Conservation (phyloP, 2,797 vertebrate genomes). For the Sebastes variabilis region DNA sequence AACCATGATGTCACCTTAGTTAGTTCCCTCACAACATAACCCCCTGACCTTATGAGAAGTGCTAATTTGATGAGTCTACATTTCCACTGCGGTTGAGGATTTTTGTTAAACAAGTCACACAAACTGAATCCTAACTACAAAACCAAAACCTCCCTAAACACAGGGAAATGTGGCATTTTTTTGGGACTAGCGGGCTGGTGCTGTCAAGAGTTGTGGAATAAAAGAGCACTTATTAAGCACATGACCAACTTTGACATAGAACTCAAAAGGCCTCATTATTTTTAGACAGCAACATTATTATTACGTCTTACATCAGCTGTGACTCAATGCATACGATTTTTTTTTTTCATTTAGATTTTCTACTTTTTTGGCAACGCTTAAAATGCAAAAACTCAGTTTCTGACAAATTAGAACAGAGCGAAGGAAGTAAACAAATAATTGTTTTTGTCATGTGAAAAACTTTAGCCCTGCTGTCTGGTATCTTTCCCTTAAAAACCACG, state of each 20-base stretch:
- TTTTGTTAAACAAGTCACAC: slow-evolving; percentile 69
- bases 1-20: slow-evolving; percentile 64
- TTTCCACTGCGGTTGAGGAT: slow-evolving; percentile 74
- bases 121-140: slow-evolving; percentile 66
- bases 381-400: slow-evolving; percentile 27
- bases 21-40: slow-evolving; percentile 60
- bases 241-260: slow-evolving; percentile 61
- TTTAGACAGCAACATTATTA: slow-evolving; percentile 61
- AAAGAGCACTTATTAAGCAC: slow-evolving; percentile 59
- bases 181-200: slow-evolving; percentile 23
- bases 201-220: slow-evolving; percentile 68
- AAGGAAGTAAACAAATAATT: slow-evolving; percentile 77
- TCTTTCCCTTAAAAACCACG: slow-evolving; percentile 78
- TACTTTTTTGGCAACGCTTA: slow-evolving; percentile 54
- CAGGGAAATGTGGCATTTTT: slow-evolving; percentile 57
- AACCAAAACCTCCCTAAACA: slow-evolving; percentile 59
- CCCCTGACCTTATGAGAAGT: slow-evolving; percentile 69
- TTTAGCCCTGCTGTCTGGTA: slow-evolving; percentile 78
- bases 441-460: slow-evolving; percentile 82
- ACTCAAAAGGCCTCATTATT: slow-evolving; percentile 62
- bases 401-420: slow-evolving; percentile 59
- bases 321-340: slow-evolving; percentile 45
- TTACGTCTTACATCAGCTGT: slow-evolving; percentile 47
- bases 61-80: slow-evolving; percentile 71
- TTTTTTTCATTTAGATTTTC: slow-evolving; percentile 46